Conservation (phyloP, 1,140 invertebrate genomes). For the Fopius arisanus region DNA sequence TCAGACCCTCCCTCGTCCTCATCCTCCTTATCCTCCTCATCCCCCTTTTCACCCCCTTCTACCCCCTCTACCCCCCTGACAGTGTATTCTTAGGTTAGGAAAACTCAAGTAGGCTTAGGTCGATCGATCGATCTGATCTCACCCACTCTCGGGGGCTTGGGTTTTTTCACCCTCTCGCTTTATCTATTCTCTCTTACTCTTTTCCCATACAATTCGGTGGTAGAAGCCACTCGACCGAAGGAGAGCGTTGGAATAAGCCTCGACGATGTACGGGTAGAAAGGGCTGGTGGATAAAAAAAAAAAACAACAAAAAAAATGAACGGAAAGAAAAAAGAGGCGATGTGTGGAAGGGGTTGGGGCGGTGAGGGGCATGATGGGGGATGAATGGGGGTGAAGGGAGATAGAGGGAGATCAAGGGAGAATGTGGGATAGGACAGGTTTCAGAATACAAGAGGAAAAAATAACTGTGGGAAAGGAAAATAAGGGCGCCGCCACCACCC, state of each 20-base stretch:
- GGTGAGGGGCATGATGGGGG: not conserved
- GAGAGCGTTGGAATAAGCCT: slow-evolving; percentile 11
- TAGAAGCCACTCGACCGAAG: slow-evolving; percentile 3
- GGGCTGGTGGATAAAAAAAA: not conserved
- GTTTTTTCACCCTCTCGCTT: not conserved
- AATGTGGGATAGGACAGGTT: not conserved
- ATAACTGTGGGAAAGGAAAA: not conserved
- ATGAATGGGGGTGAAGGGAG: not conserved
- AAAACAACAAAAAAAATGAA: not conserved
- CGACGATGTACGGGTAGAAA: not conserved
- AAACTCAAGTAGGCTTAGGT: slow-evolving; percentile 57
- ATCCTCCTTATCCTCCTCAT: slow-evolving; percentile 42
- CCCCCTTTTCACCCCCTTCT: slow-evolving; percentile 42
- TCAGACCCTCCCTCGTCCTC: slow-evolving; percentile 20
- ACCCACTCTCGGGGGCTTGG: not conserved
- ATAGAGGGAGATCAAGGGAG: not conserved
- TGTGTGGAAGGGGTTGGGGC: not conserved
- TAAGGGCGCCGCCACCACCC: slow-evolving; percentile 10
- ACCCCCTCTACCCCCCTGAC: slow-evolving; percentile 35
- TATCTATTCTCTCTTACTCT: not conserved
- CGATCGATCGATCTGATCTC: slow-evolving; percentile 36
- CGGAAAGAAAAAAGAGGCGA: not conserved
- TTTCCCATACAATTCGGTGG: not conserved
- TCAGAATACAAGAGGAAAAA: not conserved
- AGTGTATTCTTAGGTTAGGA: slow-evolving; percentile 60